These are phyloP conservation scores for Phanerotoma sp. DNA, from an alignment of 2,888 invertebrate genomes.

Conservation along the genomic window DNA sequence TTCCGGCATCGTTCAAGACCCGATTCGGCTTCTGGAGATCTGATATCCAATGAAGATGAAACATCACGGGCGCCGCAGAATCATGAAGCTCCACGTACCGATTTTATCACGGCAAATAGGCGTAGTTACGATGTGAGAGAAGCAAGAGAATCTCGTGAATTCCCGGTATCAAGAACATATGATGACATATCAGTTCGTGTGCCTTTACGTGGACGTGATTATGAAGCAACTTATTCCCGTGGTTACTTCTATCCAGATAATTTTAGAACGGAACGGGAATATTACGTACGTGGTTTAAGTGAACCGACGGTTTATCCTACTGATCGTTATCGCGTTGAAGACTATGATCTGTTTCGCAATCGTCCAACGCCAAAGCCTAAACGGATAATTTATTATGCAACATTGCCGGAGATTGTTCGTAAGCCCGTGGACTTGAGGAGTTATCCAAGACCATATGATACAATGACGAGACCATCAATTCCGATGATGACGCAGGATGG, in stretches of 20 bases:
- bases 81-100: slow-evolving; percentile 44
- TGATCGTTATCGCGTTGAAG: slow-evolving; percentile 48
- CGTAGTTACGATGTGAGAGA: slow-evolving; percentile 46
- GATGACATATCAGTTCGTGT: slow-evolving; percentile 43
- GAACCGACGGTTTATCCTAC: slow-evolving; percentile 38
- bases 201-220: slow-evolving; percentile 35
- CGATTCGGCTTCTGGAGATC: slow-evolving; percentile 33
- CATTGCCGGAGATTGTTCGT: slow-evolving; percentile 55
- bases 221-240: slow-evolving; percentile 36
- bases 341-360: slow-evolving; percentile 45
- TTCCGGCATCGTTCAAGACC: slow-evolving; percentile 42
- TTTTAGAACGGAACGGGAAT: slow-evolving; percentile 49
- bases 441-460: slow-evolving; percentile 45
- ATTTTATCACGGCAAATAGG: slow-evolving; percentile 50
- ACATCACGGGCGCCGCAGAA: slow-evolving; percentile 30
- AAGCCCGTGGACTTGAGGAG: slow-evolving; percentile 52
- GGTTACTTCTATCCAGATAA: slow-evolving; percentile 46
- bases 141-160: slow-evolving; percentile 45
- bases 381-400: slow-evolving; percentile 57
- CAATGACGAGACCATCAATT: slow-evolving; percentile 31
- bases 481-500: slow-evolving; percentile 30
- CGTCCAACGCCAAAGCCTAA: slow-evolving; percentile 46
- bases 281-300: slow-evolving; percentile 39
- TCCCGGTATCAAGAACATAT: slow-evolving; percentile 40
- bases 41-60: slow-evolving; percentile 32